These are phyloP conservation scores for Drosophila mimetica DNA, from an alignment of 2,888 invertebrate species.

Conservation along the genomic window DNA sequence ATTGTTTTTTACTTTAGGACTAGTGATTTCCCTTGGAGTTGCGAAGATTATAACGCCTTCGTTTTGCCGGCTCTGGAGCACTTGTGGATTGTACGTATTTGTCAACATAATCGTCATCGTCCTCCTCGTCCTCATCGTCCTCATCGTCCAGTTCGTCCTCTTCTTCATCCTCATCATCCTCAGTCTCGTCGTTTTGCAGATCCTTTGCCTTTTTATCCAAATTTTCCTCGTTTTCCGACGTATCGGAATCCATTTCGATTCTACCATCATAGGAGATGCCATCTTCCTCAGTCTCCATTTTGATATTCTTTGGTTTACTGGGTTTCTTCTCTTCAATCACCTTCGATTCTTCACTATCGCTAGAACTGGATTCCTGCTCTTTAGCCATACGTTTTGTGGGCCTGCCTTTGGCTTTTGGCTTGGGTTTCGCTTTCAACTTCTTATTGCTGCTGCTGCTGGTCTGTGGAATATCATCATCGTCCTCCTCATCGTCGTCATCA, in stretches of 20 bases:
- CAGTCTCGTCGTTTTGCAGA: neutral
- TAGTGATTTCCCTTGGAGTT: slow-evolving; percentile 41
- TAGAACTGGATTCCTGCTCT: slow-evolving; percentile 8
- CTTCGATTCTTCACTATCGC: slow-evolving; percentile 1
- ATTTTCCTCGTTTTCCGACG: neutral
- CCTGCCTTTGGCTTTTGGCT: neutral
- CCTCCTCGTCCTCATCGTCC: slow-evolving; percentile 9
- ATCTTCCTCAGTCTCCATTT: neutral
- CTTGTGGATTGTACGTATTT: slow-evolving; percentile 17
- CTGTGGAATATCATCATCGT: neutral
- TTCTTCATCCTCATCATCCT: neutral
- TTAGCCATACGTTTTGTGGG: neutral
- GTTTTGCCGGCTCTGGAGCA: slow-evolving; percentile 11
- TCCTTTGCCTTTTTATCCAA: neutral
- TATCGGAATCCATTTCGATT: neutral
- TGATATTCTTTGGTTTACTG: neutral
- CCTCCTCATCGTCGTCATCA: too few species aligned
- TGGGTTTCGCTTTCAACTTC: neutral
- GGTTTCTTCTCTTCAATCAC: neutral
- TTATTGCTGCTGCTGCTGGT: slow-evolving; percentile 1
- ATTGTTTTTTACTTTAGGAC: too few species aligned
- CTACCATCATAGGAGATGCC: neutral
- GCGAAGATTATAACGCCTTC: slow-evolving; percentile 58
- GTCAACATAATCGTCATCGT: slow-evolving; percentile 21
- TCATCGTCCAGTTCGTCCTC: slow-evolving; percentile 25